Base-by-base conservation (phyloP, 2,113 vertebrate genomes). In the Seriola rivoliana region DNA sequence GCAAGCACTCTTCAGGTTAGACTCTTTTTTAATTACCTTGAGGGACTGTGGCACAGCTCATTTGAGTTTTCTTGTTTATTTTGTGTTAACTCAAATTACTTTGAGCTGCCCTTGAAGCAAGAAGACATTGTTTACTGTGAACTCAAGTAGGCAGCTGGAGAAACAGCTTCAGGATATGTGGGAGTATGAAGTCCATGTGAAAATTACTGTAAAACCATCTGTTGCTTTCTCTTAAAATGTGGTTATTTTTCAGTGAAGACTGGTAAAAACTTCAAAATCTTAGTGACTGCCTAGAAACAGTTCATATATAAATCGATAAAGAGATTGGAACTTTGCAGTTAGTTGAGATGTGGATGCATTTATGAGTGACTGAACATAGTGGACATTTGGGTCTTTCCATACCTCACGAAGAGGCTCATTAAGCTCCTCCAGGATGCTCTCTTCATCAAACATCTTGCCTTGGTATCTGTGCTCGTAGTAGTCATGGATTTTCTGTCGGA, bases 361-460 rank as follows among this genome's bases (percentile, higher is more conserved):
- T 75, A 23, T 10, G 65, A n/a, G n/a, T 77, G 64, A 59, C 21
- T 57, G 16, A 64, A 57, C 69, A 42, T 3, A 55, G 44, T 50
- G 36, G 40, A 40, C 29, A 46, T 38, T 25, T 17, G 65, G 50
- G 52, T 54, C 40, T 25, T 32, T 71, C 71, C 71, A 44, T 91
- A 99, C 98, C 97, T 99, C 97, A 0, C 97, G 92, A 52, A 99
- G 92, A 0, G 98, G 98, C 92, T 98, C 97, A 0, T 96, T 99
- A 65, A 99, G 96, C 90, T 99, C 98, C 66, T 96, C 98, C 55
- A 99, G 95, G 90, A 99, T 99, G 93, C 97, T 99, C 94, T 99
- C 98, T 83, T 99, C 98, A 0, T 99, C 98, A 0, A 99, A 99
- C 98, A 99, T 99, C 95, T 99, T 99, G 91, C 98, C 98, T 88